A percentile compares a stretch with the other conserved stretches of the same genome.
These are phyloP conservation scores for Melipona quadrifasciata DNA, from an alignment of 1,140 invertebrate genomes.

Conservation along the genomic window DNA sequence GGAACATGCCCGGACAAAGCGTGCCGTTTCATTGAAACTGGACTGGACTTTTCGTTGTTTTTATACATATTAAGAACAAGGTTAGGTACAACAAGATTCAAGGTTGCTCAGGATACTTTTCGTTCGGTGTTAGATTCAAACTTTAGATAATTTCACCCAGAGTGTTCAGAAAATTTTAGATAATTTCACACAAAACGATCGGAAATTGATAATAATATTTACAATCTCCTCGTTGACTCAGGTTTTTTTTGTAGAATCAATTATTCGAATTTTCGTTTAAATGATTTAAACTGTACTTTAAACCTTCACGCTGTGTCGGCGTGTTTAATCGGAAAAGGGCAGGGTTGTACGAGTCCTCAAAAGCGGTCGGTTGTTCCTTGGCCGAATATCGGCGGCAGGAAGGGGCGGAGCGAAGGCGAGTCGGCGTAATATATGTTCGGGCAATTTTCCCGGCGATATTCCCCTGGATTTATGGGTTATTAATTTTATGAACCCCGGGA, in stretches of 20 bases:
- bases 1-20: not conserved
- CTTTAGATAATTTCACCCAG: too few relatives aligned
- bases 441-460: conserved; percentile 66
- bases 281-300: not conserved
- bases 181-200: too few relatives aligned
- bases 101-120: too few relatives aligned
- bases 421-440: conserved; percentile 48
- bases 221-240: too few relatives aligned
- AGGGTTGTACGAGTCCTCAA: not conserved
- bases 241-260: too few relatives aligned
- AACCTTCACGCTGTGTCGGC: not conserved
- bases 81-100: too few relatives aligned
- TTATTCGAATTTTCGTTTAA: too few relatives aligned
- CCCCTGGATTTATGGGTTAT: conserved; percentile 69
- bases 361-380: not conserved
- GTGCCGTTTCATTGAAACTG: not conserved
- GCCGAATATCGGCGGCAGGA: not conserved
- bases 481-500: conserved; percentile 67
- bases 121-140: too few relatives aligned
- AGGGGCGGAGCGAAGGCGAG: not conserved
- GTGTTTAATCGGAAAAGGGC: not conserved
- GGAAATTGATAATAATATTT: too few relatives aligned
- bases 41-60: not conserved
- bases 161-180: too few relatives aligned
- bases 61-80: not conserved